Percentiles rank a stretch among this genome's conserved stretches.
phyloP scores from a whole-genome alignment of 2,113 vertebrate species.

The Cheirogaleus medius region DNA sequence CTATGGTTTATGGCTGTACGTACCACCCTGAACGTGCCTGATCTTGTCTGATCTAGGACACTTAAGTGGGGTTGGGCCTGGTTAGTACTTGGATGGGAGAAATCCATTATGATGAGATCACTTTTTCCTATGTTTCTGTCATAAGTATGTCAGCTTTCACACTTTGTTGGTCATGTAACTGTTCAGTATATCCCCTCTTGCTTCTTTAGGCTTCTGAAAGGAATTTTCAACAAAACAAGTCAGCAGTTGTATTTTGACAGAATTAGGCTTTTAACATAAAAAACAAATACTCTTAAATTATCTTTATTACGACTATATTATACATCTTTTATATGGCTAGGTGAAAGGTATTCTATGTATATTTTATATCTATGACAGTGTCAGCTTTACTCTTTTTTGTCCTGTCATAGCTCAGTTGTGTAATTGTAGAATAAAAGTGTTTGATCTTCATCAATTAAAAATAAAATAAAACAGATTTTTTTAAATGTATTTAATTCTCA shows the following conservation, averaged over 20 bases:
- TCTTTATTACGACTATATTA: neutral
- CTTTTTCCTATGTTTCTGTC: neutral
- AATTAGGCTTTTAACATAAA: neutral
- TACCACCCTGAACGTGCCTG: neutral
- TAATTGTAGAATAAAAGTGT: slow-evolving; percentile 36
- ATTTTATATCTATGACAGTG: neutral
- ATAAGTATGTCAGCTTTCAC: neutral
- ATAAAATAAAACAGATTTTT: neutral
- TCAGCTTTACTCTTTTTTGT: slow-evolving; percentile 23
- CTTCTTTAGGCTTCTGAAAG: slow-evolving; percentile 20
- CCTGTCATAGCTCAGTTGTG: neutral
- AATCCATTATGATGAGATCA: neutral
- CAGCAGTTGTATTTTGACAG: slow-evolving; percentile 11
- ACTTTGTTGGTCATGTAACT: neutral
- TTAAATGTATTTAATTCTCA: neutral
- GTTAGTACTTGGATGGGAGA: neutral
- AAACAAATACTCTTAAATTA: neutral
- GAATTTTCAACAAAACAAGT: neutral
- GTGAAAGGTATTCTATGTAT: neutral
- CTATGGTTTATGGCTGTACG: neutral
- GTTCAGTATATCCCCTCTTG: neutral
- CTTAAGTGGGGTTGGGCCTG: neutral
- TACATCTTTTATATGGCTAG: neutral
- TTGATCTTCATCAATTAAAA: slow-evolving; percentile 3
- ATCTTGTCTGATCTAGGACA: neutral